A percentile compares a stretch with the other conserved stretches of the same genome.
These are phyloP conservation scores for Argyresthia goedartella DNA, from an alignment of 2,888 invertebrate genomes.

Conservation along the genomic window DNA sequence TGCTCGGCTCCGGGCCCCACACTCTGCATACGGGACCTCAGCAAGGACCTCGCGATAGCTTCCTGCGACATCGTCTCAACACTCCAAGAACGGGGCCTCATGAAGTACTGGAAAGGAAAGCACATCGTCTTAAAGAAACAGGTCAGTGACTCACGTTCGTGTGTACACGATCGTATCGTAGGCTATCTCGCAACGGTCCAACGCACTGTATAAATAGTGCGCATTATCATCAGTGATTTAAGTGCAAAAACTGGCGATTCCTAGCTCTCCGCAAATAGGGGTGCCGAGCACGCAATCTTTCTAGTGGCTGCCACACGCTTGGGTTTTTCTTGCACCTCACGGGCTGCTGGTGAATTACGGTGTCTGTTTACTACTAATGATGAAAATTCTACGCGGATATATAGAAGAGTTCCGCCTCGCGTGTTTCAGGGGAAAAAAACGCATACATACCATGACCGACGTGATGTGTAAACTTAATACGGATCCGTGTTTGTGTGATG, in stretches of 20 bases:
- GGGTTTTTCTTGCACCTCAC: too few relatives aligned
- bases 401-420: too few relatives aligned
- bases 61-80: conserved; percentile 98
- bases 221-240: conserved; percentile 5
- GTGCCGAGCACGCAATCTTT: conserved; percentile 3
- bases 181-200: conserved; percentile 5
- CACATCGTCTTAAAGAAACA: conserved; percentile 96
- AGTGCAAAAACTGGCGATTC: conserved; percentile 2
- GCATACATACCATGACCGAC: too few relatives aligned
- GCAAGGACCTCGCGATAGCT: conserved; percentile 94
- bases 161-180: conserved; percentile 4
- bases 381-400: too few relatives aligned
- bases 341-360: too few relatives aligned
- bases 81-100: conserved; percentile 94
- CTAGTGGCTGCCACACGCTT: conserved; percentile 1
- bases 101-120: conserved; percentile 99
- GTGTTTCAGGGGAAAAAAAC: too few relatives aligned
- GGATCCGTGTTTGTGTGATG: too few relatives aligned
- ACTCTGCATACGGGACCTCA: conserved; percentile 89
- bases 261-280: conserved; percentile 1
- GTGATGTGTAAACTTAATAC: too few relatives aligned
- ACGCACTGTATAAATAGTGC: conserved; percentile 1
- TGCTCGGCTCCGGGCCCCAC: conserved; percentile 91
- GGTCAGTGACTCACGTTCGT: conserved; percentile 54
- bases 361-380: too few relatives aligned